Evolutionary conservation across 2,797 vertebrate genomes (phyloP), one percentile per base, ranked within the genome.

Genomic region (Dromococcyx pavoninus): DNA sequence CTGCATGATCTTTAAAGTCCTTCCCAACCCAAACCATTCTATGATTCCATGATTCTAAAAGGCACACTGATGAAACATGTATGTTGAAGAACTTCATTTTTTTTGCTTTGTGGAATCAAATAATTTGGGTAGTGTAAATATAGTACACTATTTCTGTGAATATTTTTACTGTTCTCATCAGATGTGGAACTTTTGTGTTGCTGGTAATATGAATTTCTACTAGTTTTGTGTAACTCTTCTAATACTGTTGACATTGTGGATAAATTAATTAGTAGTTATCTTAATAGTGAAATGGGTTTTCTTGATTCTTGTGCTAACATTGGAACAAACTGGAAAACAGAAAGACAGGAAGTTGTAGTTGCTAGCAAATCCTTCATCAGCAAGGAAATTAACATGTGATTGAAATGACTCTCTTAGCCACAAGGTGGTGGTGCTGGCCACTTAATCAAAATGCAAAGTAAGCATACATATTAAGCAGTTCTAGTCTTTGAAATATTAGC

Each of bases 341-440:
- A 33, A 83, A 61, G 37, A 8, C 75, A 41, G 54, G 21, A 66
- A 6, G 23, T 48, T 1, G 2, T 17, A 62, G 12, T 43, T 91
- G 33, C 51, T 41, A 70, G 33, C 23, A 86, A 60, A 84, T 81
- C 54, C 32, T 86, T 65, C 56, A 21, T 10, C n/a, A 54, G 33
- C 4, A 1, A 43, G 56, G 33, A 67, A 89, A 81, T 89, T 14
- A 81, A 17, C 16, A 13, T 17, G 58, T 80, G 25, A 5, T 61
- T 93, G 95, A 95, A 95, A 21, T 95, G 95, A 75, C 78, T 93
- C 30, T 57, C 35, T 48, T 78, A 88, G 66, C 95, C 96, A 97
- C 95, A 88, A 95, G 95, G 88, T 96, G 95, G 95, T 85, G 86
- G 66, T 94, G 84, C 86, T 0, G 30, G 43, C 72, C 73, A 44